These are phyloP conservation scores for Limnephilus rhombicus DNA, from an alignment of 2,888 invertebrate genomes.

Conservation along the genomic window DNA sequence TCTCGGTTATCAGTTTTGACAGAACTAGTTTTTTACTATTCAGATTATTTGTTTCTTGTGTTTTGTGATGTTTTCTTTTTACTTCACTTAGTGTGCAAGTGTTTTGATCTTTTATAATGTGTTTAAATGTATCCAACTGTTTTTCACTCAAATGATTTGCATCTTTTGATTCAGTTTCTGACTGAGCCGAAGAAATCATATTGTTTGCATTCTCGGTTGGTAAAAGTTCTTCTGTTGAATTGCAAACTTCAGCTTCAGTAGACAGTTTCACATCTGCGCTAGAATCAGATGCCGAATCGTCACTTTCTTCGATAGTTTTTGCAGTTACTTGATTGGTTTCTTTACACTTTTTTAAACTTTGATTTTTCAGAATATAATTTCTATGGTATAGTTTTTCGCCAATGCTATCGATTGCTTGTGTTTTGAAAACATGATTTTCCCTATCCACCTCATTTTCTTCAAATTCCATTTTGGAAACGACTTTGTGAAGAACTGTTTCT, in stretches of 20 bases:
- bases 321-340: background rate
- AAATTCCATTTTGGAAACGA: slow-evolving; percentile 61
- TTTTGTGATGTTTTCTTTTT: background rate
- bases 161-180: slow-evolving; percentile 75
- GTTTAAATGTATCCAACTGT: background rate
- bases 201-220: slow-evolving; percentile 22
- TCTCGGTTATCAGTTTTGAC: slow-evolving; percentile 74
- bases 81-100: slow-evolving; percentile 28
- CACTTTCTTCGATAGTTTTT: slow-evolving; percentile 67
- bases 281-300: slow-evolving; percentile 77
- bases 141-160: slow-evolving; percentile 60
- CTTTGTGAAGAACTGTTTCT: background rate
- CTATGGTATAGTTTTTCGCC: slow-evolving; percentile 17
- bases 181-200: slow-evolving; percentile 78
- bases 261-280: slow-evolving; percentile 77
- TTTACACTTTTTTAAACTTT: background rate
- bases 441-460: background rate
- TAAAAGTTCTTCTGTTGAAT: slow-evolving; percentile 70
- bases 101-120: slow-evolving; percentile 16
- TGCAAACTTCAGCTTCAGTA: slow-evolving; percentile 68
- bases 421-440: background rate
- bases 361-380: slow-evolving; percentile 15
- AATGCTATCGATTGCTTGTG: background rate
- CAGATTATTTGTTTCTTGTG: background rate
- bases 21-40: slow-evolving; percentile 62